Evolutionary conservation across 2,797 vertebrate genomes (phyloP).

Genomic region (Eptatretus atami): DNA sequence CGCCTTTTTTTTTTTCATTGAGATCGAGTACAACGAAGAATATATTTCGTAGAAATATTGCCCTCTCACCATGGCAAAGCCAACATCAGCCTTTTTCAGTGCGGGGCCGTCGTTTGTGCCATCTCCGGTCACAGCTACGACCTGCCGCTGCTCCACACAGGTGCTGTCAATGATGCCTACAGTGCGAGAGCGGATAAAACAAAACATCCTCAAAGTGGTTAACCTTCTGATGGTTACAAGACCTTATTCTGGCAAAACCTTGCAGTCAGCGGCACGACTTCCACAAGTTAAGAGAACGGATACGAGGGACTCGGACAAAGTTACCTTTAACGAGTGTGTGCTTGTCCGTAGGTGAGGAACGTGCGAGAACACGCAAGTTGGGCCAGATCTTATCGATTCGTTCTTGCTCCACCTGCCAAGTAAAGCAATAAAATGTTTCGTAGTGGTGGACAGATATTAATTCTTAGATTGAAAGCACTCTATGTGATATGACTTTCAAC

Average conservation of each 20-base stretch:
- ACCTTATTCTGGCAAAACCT: too few species aligned
- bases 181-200: neutral
- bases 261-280: too few species aligned
- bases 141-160: slow-evolving; percentile 46
- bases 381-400: slow-evolving; percentile 91
- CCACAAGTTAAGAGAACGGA: too few species aligned
- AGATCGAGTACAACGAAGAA: too few species aligned
- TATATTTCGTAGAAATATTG: neutral
- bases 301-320: too few species aligned
- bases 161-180: slow-evolving; percentile 94
- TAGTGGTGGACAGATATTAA: too few species aligned
- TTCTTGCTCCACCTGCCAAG: slow-evolving; percentile 57
- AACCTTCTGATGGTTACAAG: too few species aligned
- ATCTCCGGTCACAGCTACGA: slow-evolving; percentile 84
- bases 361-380: slow-evolving; percentile 58
- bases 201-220: too few species aligned
- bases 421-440: neutral
- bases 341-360: slow-evolving; percentile 82
- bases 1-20: too few species aligned
- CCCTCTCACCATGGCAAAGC: slow-evolving; percentile 70
- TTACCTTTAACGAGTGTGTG: slow-evolving; percentile 95
- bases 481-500: too few species aligned
- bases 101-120: slow-evolving; percentile 88
- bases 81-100: slow-evolving; percentile 84
- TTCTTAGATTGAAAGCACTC: too few species aligned